Percentiles rank a stretch among this genome's conserved stretches.
These are phyloP conservation scores for Acleris emargana DNA, from an alignment of 2,888 invertebrate genomes.

Conservation along the genomic window DNA sequence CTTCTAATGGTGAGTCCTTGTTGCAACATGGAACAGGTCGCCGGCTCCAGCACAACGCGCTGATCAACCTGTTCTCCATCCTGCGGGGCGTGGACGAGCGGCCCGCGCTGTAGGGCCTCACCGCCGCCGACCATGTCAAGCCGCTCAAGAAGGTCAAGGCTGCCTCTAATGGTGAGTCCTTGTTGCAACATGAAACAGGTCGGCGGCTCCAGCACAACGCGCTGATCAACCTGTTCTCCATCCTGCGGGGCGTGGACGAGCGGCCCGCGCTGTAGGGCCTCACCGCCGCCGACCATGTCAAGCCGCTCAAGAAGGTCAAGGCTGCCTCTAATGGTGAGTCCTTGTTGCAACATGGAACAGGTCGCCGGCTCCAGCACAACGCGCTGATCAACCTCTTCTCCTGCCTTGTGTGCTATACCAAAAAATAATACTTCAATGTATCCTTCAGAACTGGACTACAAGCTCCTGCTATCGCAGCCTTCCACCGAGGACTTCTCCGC, in stretches of 20 bases:
- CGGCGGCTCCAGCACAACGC: conserved; percentile 65
- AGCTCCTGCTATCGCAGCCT: conserved; percentile 59
- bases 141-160: conserved; percentile 84
- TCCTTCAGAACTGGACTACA: conserved; percentile 56
- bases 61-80: conserved; percentile 67
- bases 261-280: conserved; percentile 38
- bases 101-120: conserved; percentile 56
- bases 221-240: conserved; percentile 65
- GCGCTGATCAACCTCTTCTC: conserved; percentile 68
- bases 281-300: too few relatives aligned
- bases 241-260: conserved; percentile 65
- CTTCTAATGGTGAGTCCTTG: conserved; percentile 69
- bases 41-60: conserved; percentile 66
- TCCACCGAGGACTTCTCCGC: conserved; percentile 48
- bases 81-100: conserved; percentile 69
- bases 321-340: conserved; percentile 76
- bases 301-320: too few relatives aligned
- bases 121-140: conserved; percentile 80
- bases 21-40: conserved; percentile 39
- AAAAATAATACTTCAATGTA: too few relatives aligned
- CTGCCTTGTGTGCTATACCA: conserved; percentile 62
- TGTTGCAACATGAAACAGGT: neutral
- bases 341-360: neutral
- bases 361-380: conserved; percentile 62
- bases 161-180: conserved; percentile 72